Conservation (phyloP, 2,888 invertebrate genomes). For the Dolichomitus sp. region DNA sequence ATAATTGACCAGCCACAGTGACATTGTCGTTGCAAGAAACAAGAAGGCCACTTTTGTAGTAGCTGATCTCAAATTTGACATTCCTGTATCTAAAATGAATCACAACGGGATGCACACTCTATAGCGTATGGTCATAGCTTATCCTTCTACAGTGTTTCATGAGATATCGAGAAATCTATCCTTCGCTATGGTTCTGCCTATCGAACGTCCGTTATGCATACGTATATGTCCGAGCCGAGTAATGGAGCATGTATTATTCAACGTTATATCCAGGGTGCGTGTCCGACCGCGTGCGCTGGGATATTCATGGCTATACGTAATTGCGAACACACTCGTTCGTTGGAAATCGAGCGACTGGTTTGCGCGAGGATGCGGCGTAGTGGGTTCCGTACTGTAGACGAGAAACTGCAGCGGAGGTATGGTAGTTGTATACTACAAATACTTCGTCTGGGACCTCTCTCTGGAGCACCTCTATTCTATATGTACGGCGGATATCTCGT, state of each 20-base stretch:
- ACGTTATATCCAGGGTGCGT: slow-evolving; percentile 71
- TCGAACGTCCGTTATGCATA: slow-evolving; percentile 71
- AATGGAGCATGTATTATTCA: slow-evolving; percentile 79
- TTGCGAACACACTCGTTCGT: slow-evolving; percentile 72
- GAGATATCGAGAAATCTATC: slow-evolving; percentile 50
- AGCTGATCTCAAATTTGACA: not conserved
- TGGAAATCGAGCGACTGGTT: slow-evolving; percentile 58
- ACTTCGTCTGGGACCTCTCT: slow-evolving; percentile 54
- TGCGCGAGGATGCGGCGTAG: slow-evolving; percentile 37
- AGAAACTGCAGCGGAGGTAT: slow-evolving; percentile 43
- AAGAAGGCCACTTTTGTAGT: not conserved
- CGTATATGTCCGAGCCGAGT: slow-evolving; percentile 71
- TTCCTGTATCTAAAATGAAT: not conserved
- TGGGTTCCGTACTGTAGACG: slow-evolving; percentile 15
- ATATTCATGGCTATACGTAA: slow-evolving; percentile 70
- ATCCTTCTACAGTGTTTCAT: slow-evolving; percentile 26
- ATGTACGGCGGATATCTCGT: slow-evolving; percentile 50
- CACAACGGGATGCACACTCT: not conserved
- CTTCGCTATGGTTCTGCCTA: slow-evolving; percentile 52
- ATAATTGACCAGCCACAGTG: not conserved
- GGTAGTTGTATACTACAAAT: slow-evolving; percentile 33
- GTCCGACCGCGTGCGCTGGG: slow-evolving; percentile 61
- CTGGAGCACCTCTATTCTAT: slow-evolving; percentile 30
- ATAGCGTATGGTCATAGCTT: slow-evolving; percentile 3
- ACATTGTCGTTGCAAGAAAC: not conserved